These are phyloP conservation scores for Xylota segnis DNA, from an alignment of 2,888 invertebrate genomes.

Conservation along the genomic window DNA sequence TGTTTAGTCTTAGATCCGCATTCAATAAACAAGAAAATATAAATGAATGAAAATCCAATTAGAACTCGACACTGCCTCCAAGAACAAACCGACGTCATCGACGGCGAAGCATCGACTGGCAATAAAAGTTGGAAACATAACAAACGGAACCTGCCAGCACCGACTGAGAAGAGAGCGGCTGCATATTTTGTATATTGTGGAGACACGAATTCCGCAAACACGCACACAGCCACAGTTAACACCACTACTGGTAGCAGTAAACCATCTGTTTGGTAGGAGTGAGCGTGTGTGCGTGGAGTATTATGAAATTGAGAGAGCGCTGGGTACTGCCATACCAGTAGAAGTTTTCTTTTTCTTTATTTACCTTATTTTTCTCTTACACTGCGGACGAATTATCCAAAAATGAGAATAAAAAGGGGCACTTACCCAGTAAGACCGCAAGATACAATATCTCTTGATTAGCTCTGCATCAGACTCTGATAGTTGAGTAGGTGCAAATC, in stretches of 20 bases:
- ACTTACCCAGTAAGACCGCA: too few relatives aligned
- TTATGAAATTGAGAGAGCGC: constrained; percentile 41
- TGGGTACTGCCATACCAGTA: background rate
- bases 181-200: constrained; percentile 17
- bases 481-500: too few relatives aligned
- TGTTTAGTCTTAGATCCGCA: constrained; percentile 67
- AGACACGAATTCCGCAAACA: constrained; percentile 46
- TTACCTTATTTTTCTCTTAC: too few relatives aligned
- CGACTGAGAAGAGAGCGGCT: constrained; percentile 66
- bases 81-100: constrained; percentile 79
- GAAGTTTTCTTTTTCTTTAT: too few relatives aligned
- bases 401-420: too few relatives aligned
- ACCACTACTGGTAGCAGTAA: constrained; percentile 14
- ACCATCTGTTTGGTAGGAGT: constrained; percentile 40
- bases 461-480: too few relatives aligned
- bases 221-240: background rate
- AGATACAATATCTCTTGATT: too few relatives aligned
- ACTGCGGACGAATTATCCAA: too few relatives aligned
- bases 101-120: constrained; percentile 79
- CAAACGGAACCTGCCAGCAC: constrained; percentile 77
- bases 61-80: constrained; percentile 62
- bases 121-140: constrained; percentile 78
- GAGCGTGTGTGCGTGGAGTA: constrained; percentile 12
- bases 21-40: constrained; percentile 70
- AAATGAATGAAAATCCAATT: constrained; percentile 56